Conservation (phyloP, 2,797 vertebrate species). For the Scarus forsteni region DNA sequence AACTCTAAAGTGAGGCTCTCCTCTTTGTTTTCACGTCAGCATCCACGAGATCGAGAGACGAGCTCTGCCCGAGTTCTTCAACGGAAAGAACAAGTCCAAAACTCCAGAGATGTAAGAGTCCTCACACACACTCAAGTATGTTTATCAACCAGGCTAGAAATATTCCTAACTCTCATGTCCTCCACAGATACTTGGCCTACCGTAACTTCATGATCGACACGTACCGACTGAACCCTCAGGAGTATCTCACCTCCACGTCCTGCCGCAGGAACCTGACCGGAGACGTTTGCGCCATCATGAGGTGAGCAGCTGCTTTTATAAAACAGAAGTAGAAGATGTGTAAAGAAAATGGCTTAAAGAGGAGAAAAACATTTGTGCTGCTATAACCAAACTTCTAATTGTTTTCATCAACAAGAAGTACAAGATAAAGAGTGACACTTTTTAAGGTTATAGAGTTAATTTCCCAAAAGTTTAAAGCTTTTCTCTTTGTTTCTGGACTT, state of each 20-base stretch:
- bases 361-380: no score
- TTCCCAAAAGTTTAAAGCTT: no score
- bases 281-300: slow-evolving; percentile 98
- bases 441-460: no score
- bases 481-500: no score
- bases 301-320: slow-evolving; percentile 75
- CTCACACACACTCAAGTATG: background rate
- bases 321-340: no score
- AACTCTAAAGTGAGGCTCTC: background rate
- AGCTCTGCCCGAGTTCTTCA: slow-evolving; percentile 96
- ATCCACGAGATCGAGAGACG: slow-evolving; percentile 98
- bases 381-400: no score
- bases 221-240: slow-evolving; percentile 96
- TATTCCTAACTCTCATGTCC: background rate
- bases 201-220: slow-evolving; percentile 99
- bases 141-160: no score
- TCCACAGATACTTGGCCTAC: slow-evolving; percentile 94
- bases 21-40: slow-evolving; percentile 66
- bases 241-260: slow-evolving; percentile 97
- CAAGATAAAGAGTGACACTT: no score
- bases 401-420: no score
- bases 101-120: slow-evolving; percentile 96
- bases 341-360: no score
- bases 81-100: slow-evolving; percentile 98
- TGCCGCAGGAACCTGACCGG: slow-evolving; percentile 96